Conservation (phyloP, 2,888 invertebrate genomes). For the Drosophila villosipedis region DNA sequence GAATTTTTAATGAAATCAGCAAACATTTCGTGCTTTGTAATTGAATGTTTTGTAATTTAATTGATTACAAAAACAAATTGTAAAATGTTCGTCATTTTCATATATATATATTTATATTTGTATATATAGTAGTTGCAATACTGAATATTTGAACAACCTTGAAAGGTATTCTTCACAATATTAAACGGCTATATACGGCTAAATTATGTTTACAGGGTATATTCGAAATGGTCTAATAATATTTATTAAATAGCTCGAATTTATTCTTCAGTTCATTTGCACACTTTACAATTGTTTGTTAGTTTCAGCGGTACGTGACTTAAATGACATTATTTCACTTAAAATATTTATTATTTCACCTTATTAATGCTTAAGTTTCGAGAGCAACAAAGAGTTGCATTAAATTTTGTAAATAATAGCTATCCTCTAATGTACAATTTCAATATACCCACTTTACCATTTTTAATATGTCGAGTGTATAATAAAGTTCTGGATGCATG, state of each 20-base stretch:
- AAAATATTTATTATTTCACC: neutral
- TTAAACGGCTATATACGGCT: neutral
- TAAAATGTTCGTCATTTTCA: constrained; percentile 4
- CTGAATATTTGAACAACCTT: neutral
- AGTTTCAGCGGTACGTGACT: constrained; percentile 54
- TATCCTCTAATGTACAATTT: neutral
- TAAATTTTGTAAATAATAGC: neutral
- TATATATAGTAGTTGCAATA: neutral
- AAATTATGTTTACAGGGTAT: neutral
- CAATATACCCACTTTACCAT: neutral
- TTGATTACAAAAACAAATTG: constrained; percentile 23
- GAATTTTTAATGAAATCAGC: constrained; percentile 45
- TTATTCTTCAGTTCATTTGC: neutral
- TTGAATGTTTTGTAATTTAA: constrained; percentile 38
- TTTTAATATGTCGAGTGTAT: neutral
- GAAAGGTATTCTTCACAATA: neutral
- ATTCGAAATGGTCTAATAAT: neutral
- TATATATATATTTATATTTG: too few species aligned
- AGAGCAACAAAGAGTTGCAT: neutral
- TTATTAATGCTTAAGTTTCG: neutral
- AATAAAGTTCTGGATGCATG: neutral
- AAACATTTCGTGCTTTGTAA: constrained; percentile 16
- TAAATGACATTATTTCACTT: constrained; percentile 6
- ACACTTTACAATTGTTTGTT: constrained; percentile 13
- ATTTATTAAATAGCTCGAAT: neutral